phyloP scores from a whole-genome alignment of 1,140 invertebrate genomes.

The Solenopsis invicta region DNA sequence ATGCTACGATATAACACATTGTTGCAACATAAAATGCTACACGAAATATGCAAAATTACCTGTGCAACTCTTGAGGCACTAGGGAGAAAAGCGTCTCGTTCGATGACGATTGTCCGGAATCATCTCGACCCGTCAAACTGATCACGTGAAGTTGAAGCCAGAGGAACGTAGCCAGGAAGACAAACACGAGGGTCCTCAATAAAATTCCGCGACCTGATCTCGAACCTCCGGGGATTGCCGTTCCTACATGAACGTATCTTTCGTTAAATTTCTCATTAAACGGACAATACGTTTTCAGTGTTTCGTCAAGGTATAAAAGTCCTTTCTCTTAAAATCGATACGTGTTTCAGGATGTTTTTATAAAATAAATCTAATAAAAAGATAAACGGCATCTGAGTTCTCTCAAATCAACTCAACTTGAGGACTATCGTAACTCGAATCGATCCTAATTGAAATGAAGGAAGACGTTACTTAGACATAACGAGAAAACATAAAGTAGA shows the following conservation, averaged over 20 bases:
- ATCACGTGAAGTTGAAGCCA: slow-evolving; percentile 91
- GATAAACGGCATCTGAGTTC: not conserved
- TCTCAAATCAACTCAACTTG: not conserved
- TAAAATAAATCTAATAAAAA: not conserved
- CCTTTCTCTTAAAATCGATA: not conserved
- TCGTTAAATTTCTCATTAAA: not conserved
- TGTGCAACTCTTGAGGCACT: slow-evolving; percentile 86
- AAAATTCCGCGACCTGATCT: slow-evolving; percentile 86
- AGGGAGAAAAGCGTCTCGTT: slow-evolving; percentile 85
- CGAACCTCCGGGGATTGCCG: slow-evolving; percentile 77
- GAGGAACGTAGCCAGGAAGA: slow-evolving; percentile 90
- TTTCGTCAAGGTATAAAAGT: not conserved
- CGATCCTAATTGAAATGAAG: not conserved
- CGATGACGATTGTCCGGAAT: slow-evolving; percentile 78
- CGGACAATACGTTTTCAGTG: not conserved
- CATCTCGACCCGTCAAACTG: slow-evolving; percentile 86
- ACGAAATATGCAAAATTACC: slow-evolving; percentile 65
- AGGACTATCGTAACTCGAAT: not conserved
- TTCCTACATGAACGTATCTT: slow-evolving; percentile 75
- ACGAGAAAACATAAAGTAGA: not conserved
- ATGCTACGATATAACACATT: not conserved
- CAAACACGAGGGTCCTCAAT: slow-evolving; percentile 88
- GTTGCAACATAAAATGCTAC: not conserved
- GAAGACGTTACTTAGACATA: not conserved
- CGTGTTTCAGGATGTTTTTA: too few relatives aligned